Conservation (phyloP, 1,140 invertebrate genomes). For the Drosophila kepulauana region DNA sequence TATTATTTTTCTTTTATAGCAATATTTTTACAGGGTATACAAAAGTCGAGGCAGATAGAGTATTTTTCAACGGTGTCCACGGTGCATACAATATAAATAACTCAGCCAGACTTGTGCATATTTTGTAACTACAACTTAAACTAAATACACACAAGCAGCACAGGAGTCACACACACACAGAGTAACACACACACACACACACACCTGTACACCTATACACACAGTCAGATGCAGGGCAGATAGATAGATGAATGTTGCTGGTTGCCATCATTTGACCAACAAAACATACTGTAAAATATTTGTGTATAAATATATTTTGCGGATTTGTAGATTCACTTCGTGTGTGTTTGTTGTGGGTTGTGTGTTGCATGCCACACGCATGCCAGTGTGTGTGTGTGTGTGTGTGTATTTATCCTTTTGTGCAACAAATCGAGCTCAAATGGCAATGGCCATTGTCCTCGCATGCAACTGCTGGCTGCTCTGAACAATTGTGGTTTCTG, state of each 20-base stretch:
- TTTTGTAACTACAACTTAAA: conserved; percentile 75
- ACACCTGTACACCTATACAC: not conserved
- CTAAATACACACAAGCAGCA: conserved; percentile 57
- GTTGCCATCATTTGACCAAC: conserved; percentile 58
- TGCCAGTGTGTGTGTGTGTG: not conserved
- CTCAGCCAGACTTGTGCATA: conserved; percentile 71
- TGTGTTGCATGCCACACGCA: not conserved
- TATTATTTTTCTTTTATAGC: too few species aligned
- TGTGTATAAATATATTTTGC: conserved; percentile 45
- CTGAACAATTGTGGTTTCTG: conserved; percentile 41
- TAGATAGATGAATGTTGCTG: conserved; percentile 57
- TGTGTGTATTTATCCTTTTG: conserved; percentile 56
- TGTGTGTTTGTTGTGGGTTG: conserved; percentile 21
- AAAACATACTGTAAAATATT: conserved; percentile 68
- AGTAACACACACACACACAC: too few species aligned
- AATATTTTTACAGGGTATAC: conserved; percentile 10
- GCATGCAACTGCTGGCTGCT: conserved; percentile 20
- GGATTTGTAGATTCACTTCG: conserved; percentile 33
- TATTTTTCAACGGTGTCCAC: not conserved
- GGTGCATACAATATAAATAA: conserved; percentile 67
- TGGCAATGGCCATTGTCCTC: conserved; percentile 42
- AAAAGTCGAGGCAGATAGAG: not conserved
- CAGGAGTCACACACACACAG: not conserved
- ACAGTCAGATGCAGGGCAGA: conserved; percentile 7
- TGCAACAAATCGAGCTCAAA: conserved; percentile 73